Evolutionary conservation across 2,113 vertebrate genomes (phyloP).

Genomic region (Pavo muticus): DNA sequence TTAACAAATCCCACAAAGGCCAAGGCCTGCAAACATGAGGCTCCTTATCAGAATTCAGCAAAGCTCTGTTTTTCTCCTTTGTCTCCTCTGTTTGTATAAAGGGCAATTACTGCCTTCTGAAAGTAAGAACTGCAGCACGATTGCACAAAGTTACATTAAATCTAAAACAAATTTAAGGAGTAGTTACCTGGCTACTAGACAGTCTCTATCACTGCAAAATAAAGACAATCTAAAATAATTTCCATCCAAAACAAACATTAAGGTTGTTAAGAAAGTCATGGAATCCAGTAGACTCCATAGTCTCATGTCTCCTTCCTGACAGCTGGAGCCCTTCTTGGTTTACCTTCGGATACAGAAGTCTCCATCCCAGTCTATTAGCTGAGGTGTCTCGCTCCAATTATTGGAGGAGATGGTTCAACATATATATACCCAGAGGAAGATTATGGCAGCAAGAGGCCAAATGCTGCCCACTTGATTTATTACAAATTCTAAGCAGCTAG

Average conservation of each 20-base stretch:
- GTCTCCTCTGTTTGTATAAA: neutral
- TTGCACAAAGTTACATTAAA: neutral
- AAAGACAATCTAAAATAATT: neutral
- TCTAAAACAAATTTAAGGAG: neutral
- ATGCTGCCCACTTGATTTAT: no score
- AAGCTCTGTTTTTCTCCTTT: neutral
- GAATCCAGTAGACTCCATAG: neutral
- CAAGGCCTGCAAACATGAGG: neutral
- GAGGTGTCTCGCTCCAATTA: neutral
- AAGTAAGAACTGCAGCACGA: neutral
- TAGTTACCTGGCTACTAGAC: neutral
- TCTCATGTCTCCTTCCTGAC: accelerated
- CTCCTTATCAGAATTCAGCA: neutral
- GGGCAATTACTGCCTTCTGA: neutral
- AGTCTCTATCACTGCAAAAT: neutral
- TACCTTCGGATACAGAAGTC: accelerated
- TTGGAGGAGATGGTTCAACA: no score
- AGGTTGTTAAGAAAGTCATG: neutral
- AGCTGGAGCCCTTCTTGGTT: neutral
- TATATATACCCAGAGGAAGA: no score
- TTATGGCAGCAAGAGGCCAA: no score
- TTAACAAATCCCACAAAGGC: neutral
- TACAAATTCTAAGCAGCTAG: no score
- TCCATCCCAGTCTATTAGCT: neutral
- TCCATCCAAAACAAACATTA: neutral